Evolutionary conservation across 92 coral and sea anemone species (phyloP), one percentile per base, ranked within the genome.

Genomic region (Diadumene lineata): DNA sequence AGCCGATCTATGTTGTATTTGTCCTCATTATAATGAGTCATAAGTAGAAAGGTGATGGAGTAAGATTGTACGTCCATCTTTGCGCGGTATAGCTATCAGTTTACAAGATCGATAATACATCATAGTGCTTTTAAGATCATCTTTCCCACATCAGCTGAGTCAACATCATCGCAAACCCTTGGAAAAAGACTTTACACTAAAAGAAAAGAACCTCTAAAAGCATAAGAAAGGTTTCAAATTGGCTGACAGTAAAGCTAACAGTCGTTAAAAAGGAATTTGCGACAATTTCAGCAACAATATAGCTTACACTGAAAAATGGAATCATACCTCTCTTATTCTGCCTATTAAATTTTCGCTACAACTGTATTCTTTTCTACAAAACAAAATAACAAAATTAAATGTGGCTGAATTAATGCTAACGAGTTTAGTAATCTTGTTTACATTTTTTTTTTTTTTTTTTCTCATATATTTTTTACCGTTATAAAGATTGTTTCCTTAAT

Each of bases 141-240:
- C 18, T 62, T 62, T 62, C 68, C 7, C 68, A n/a, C 56, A 13
- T 56, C 77, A 72, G 77, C 77, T 72, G 77, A 56, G 53, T 72
- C 77, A 72, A 72, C 53, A 72, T 19, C 38, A 24, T 38, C 75
- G 31, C 15, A 26, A 32, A 7, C 75, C 15, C 25, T 17, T 70
- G 75, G 69, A 31, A 34, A 9, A 64, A 7, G 33, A 38, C 71
- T 34, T 34, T 7, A 27, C 71, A 1, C 22, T 18, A 11, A 13
- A 19, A 13, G 31, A 66, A 25, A 38, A 28, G 51, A 18, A 43
- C 44, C 30, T 26, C 9, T 66, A 66, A 66, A 34, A 66, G 71
- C 71, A 62, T 43, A 62, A 62, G 31, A 58, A 58, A 58, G 64
- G 64, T 58, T 58, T 58, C 26, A 15, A 53, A 15, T 53, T 53